Evolutionary conservation across 2,113 vertebrate genomes (phyloP), one percentile per base, ranked within the genome.

Genomic region (Vidua macroura): DNA sequence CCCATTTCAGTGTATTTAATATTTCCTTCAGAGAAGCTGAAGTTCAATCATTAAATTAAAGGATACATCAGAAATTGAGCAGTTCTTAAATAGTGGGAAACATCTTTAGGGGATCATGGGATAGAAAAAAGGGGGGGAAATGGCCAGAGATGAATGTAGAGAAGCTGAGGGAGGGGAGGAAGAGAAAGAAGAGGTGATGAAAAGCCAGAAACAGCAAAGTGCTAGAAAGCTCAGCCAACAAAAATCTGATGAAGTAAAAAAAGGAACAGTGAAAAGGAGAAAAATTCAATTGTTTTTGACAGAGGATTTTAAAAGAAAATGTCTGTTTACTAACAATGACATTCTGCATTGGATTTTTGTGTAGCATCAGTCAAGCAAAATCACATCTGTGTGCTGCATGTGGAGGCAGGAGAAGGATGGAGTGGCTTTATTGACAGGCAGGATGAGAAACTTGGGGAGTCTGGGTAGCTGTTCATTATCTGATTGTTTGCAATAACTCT

Each of bases 391-490:
- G 22, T 19, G n/a, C 27, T 69, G 80, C 31, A 8, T n/a, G 60
- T 79, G 76, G 76, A 86, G 55, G 72, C 30, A 70, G 83, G 67
- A 85, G 86, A 66, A 48, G 68, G 80, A 81, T 89, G 52, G 69
- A 91, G 83, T 48, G 64, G 77, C 55, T 91, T 92, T 93, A 91
- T 81, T 95, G 96, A 72, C 80, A 83, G 83, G 68, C 48, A 72
- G 74, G 66, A 84, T 87, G 85, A 84, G 87, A 82, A 93, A 48
- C 56, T 46, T 44, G 58, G 60, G 69, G 86, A 75, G 66, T 72
- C 91, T 64, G 69, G 77, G 41, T 74, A 75, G 74, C 48, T 93
- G 96, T 93, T 92, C 83, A 83, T 94, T 88, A 84, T 81, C 76
- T 91, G 68, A 52, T 77, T 44, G 62, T 88, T 93, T 91, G 88